These are phyloP conservation scores for Scartelaos histophorus DNA, from an alignment of 2,113 vertebrate genomes.

Conservation along the genomic window DNA sequence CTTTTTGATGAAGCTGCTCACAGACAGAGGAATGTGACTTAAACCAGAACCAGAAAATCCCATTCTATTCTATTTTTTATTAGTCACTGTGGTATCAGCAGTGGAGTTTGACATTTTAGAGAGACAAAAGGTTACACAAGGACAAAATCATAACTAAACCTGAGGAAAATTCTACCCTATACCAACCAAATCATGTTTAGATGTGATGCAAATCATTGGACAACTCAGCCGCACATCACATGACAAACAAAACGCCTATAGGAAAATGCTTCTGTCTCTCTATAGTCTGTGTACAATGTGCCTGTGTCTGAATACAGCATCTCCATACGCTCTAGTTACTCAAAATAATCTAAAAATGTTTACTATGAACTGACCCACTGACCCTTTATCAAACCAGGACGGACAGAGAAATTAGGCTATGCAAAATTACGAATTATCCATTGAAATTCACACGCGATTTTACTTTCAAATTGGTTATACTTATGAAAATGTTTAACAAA, in stretches of 20 bases:
- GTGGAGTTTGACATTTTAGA: too few species aligned
- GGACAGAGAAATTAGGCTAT: background rate
- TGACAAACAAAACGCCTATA: background rate
- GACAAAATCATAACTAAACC: background rate
- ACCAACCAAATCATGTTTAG: background rate
- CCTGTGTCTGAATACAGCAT: background rate
- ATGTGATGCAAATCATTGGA: background rate
- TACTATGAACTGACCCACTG: background rate
- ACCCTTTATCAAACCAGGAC: background rate
- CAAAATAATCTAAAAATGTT: background rate
- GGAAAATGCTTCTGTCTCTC: background rate
- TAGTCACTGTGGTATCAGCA: too few species aligned
- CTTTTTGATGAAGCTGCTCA: too few species aligned
- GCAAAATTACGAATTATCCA: background rate
- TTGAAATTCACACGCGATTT: too few species aligned
- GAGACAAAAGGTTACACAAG: background rate
- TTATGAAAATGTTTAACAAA: too few species aligned
- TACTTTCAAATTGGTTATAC: too few species aligned
- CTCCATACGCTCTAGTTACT: background rate
- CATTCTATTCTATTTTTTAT: too few species aligned
- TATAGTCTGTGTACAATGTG: background rate
- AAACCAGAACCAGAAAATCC: too few species aligned
- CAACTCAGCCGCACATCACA: background rate
- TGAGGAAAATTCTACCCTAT: background rate
- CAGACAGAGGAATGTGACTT: too few species aligned